Base-by-base conservation (phyloP, 23 tunicate genomes). In the Styela plicata region DNA sequence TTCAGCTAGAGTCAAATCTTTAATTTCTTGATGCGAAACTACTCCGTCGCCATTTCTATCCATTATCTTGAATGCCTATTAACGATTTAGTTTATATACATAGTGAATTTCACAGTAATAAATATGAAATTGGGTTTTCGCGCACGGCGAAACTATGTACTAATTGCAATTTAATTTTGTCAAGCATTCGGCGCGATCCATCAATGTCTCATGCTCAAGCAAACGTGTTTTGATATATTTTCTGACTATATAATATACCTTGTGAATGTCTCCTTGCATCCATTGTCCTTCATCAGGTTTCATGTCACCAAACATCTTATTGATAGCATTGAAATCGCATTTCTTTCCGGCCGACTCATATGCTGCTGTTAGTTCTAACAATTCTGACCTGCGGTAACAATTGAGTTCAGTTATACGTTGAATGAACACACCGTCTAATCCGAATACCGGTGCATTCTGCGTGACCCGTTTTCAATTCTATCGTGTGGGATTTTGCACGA, bases 41-140 rank as follows among this genome's bases (percentile, higher is more conserved):
- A 2, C 69, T 22, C 82, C 74, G 33, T 85, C 88, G 61, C 31
- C 31, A 66, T 85, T 68, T 0, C 24, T 31, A 37, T 85, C 88
- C 74, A 85, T 25, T 16, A 76, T 36, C 33, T 18, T n/a, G 33
- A 85, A 75, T 19, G 76, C 88, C 83, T 85, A 35, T 34, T 24
- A 30, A 24, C 24, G 27, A 69, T 69, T n/a, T n/a, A n/a, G n/a
- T 22, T 62, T 0, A 0, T 22, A 62, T 62, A 62, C n/a, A 21
- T 22, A 62, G n/a, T 21, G 65, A 22, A 62, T 62, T 62, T 23
- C n/a, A 62, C n/a, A 62, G 65, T 62, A 21, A n/a, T n/a, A n/a
- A n/a, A n/a, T n/a, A n/a, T n/a, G n/a, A n/a, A n/a, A n/a, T n/a
- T n/a, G n/a, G n/a, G n/a, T n/a, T n/a, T n/a, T n/a, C n/a, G n/a